Evolutionary conservation across 2,888 invertebrate species (phyloP), one percentile per base, ranked within the genome.

Genomic region (Ptychoptera albimana): DNA sequence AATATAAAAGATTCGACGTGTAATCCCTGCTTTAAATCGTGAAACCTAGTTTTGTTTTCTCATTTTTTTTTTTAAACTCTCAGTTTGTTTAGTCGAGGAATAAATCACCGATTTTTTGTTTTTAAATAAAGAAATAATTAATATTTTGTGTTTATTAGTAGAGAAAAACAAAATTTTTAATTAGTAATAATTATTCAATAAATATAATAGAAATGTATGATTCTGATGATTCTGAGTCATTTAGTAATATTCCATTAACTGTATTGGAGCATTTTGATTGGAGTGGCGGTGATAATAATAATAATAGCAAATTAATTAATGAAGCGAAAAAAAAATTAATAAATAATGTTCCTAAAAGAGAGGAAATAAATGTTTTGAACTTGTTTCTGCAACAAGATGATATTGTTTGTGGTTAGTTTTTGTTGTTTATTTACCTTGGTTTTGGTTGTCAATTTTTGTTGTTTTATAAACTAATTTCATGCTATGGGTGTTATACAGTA

Each of bases 211-310:
- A 49, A 46, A 45, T 29, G 34, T 23, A 23, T 23, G 23, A 23
- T 23, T 23, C 23, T 23, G 23, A 23, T 23, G 39, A 51, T 42
- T 53, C 54, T 23, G 39, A 51, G 40, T 53, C 54, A 23, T 53
- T 49, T 40, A 54, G 53, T 51, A 55, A 64, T 52, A 61, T 64
- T 49, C 64, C 64, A 11, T 49, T 64, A 43, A 60, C 63, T n/a
- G 64, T 64, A 42, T 55, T 64, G 38, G 64, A 64, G 50, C 57
- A 61, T 49, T 60, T 57, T 50, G 51, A 56, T 46, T 54, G 50
- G 46, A 48, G 42, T 40, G 46, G 48, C 39, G 43, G 43, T 23
- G 7, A 7, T 23, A 23, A 23, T 5, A 23, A 23, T 5, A 23
- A 23, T 23, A 23, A 23, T n/a, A n/a, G n/a, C n/a, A n/a, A n/a